Evolutionary conservation across 2,113 vertebrate species (phyloP), one percentile per base, ranked within the genome.

Genomic region (Ictidomys tridecemlineatus): DNA sequence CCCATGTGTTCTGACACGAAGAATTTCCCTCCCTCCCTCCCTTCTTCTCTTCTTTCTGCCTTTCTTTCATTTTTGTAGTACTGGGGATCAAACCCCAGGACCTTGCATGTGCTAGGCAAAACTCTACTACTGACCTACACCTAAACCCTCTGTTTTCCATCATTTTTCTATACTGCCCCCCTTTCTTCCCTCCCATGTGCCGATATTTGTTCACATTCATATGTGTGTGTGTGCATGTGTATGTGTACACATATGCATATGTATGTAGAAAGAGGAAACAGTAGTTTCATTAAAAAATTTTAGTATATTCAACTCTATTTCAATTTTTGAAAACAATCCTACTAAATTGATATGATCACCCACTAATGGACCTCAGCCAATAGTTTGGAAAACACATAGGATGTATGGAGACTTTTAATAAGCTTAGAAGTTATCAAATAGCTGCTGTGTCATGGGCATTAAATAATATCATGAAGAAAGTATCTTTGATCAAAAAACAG

Each of bases 401-500:
- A 24, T 65, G 8, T 56, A 37, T 11, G 65, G 70, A 93, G 56
- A 69, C 76, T 88, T 89, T 22, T 58, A 58, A 58, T 2, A 77
- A 76, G 13, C 7, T 28, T 34, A 8, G 5, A 24, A 58, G 22
- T 91, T 88, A 72, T 26, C n/a, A 42, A 28, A 87, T 82, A 73
- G 16, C 58, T 91, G 32, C 30, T 90, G 2, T 58, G 26, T 93
- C 0, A 1, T 73, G 48, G 13, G 39, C 42, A 56, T 90, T 91
- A 94, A 93, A 73, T 86, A 53, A 94, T 34, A 22, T 45, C 20
- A 58, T 53, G 39, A 79, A n/a, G 87, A 74, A 4, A 48, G 48
- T 16, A n/a, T 91, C 39, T 90, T 97, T 94, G n/a, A 82, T 5
- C 70, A 76, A 37, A 93, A 76, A 76, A 70, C n/a, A 22, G 18